A percentile compares a stretch with the other conserved stretches of the same genome.
phyloP scores from a whole-genome alignment of 2,113 vertebrate species.

The Balaenoptera acutorostrata region DNA sequence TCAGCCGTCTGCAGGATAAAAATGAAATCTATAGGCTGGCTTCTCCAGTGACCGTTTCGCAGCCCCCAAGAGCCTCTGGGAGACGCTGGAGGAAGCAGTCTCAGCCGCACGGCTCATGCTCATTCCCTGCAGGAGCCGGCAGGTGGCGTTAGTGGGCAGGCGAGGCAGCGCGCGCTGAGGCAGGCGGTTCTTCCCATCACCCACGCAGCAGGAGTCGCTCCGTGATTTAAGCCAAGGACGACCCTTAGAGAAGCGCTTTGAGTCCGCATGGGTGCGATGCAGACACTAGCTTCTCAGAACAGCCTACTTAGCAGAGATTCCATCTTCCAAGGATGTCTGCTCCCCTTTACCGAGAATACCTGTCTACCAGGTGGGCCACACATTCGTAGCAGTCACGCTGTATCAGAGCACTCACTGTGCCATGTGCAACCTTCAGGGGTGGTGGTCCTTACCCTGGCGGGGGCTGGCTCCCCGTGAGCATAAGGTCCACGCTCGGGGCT shows the following conservation, averaged over 20 bases:
- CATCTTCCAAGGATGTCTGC: neutral
- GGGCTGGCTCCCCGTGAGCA: neutral
- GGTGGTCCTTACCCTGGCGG: neutral
- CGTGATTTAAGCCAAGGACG: neutral
- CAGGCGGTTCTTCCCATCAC: neutral
- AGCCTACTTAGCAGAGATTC: neutral
- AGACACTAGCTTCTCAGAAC: neutral
- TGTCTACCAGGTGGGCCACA: neutral
- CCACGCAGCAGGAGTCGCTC: neutral
- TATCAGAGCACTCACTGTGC: neutral
- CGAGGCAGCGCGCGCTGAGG: neutral
- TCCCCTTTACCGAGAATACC: neutral
- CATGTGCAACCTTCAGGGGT: neutral
- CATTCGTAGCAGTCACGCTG: neutral
- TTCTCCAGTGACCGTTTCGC: neutral
- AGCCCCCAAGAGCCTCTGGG: neutral
- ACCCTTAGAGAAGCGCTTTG: neutral
- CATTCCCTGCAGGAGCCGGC: neutral
- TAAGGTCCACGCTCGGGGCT: neutral
- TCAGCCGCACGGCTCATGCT: neutral
- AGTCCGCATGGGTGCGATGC: neutral
- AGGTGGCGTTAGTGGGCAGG: slow-evolving; percentile 28
- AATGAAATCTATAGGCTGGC: neutral
- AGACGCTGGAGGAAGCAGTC: neutral
- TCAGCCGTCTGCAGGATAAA: neutral